Evolutionary conservation across 2,797 vertebrate species (phyloP), one percentile per base, ranked within the genome.

Genomic region (Catostomus latipinnis): DNA sequence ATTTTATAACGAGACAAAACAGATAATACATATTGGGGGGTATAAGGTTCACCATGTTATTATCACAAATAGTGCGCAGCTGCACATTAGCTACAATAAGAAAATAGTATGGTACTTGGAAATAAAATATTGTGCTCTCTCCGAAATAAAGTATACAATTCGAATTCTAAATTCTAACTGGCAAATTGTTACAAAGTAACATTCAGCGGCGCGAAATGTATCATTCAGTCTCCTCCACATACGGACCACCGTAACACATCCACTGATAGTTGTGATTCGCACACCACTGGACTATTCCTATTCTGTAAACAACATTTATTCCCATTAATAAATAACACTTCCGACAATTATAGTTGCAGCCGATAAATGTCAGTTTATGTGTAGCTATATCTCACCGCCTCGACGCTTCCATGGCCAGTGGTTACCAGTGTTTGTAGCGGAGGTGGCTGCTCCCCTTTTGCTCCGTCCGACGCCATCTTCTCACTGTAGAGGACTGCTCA

Each of bases 401-500:
- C 93, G 74, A 94, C 85, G 57, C 88, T 87, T 71, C 92, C 93
- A 83, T 91, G 90, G 86, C 88, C 91, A 85, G 93, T 88, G 85
- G 93, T 84, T n/a, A 91, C 88, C 90, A 94, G 90, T 68, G 92
- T 90, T 81, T 93, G 93, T 84, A 92, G 90, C 91, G 93, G 92
- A 84, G 93, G 93, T 92, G 93, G 94, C 92, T 91, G 93, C 93
- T 97, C 95, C 91, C 95, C 93, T 93, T 94, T 95, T 88, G 93
- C 93, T 92, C 95, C 94, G 91, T 97, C 96, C 91, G 97, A 97
- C 97, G 96, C 96, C 96, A 97, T 98, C 95, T 98, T 98, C 94
- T 93, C 93, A 84, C 94, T 91, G 93, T 90, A 90, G 93, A 89
- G 94, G 94, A 93, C 92, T 92, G 93, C 89, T 87, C 91, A 88